A percentile compares a stretch with the other conserved stretches of the same genome.
Evolutionary conservation across 2,113 vertebrate species (phyloP).

Genomic region (Cynoglossus semilaevis): DNA sequence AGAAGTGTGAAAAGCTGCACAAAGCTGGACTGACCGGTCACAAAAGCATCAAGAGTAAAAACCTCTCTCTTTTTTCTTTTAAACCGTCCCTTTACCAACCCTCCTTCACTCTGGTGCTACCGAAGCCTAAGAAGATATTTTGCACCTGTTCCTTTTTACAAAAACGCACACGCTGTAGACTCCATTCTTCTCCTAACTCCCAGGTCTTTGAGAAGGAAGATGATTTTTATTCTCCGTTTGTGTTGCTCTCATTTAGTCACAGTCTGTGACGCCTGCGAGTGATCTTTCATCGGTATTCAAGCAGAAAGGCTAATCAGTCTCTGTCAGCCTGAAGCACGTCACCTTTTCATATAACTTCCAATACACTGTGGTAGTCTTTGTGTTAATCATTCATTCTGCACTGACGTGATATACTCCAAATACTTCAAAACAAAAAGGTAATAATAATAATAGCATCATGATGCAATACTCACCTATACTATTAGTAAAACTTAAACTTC

Average conservation of each 20-base stretch:
- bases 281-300: conserved; percentile 36
- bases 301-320: conserved; percentile 40
- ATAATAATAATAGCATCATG: neutral
- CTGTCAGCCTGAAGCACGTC: conserved; percentile 26
- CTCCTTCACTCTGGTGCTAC: neutral
- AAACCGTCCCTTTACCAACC: neutral
- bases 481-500: no score
- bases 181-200: conserved; percentile 1
- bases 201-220: conserved; percentile 17
- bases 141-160: conserved; percentile 11
- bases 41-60: neutral
- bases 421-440: conserved; percentile 6
- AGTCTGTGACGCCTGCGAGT: conserved; percentile 21
- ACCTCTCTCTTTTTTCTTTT: conserved; percentile 16
- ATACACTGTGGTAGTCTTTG: conserved; percentile 14
- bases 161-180: conserved; percentile 5
- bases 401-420: neutral
- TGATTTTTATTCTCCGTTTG: conserved; percentile 15
- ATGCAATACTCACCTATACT: no score
- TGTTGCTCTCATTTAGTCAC: conserved; percentile 30
- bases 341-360: conserved; percentile 28
- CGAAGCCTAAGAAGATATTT: conserved; percentile 5
- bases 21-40: conserved; percentile 16
- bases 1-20: conserved; percentile 11
- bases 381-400: conserved; percentile 7